A percentile compares a stretch with the other conserved stretches of the same genome.
phyloP scores from a whole-genome alignment of 2,797 vertebrate genomes.

The Delichon dasypus region DNA sequence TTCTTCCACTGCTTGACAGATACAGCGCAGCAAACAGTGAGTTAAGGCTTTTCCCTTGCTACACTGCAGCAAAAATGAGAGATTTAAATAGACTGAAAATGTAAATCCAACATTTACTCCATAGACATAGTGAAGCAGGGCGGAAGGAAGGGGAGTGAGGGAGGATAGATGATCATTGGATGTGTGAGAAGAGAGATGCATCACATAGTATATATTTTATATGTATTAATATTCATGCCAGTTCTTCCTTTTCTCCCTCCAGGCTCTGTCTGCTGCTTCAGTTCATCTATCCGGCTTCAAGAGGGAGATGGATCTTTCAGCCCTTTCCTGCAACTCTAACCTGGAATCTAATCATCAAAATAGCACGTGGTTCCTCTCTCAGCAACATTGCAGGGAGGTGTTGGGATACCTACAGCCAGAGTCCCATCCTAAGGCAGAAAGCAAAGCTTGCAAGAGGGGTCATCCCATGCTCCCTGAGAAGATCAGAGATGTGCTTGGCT shows the following conservation, averaged over 20 bases:
- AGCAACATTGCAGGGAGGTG: not conserved
- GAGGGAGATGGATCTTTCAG: slow-evolving; percentile 63
- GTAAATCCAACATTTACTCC: slow-evolving; percentile 69
- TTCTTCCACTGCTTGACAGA: not conserved
- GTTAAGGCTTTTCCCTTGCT: slow-evolving; percentile 44
- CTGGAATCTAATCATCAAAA: slow-evolving; percentile 8
- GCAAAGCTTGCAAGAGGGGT: not conserved
- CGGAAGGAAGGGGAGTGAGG: slow-evolving; percentile 9
- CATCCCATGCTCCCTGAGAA: not conserved
- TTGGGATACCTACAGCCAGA: not conserved
- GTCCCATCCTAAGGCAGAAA: not conserved
- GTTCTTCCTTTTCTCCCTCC: slow-evolving; percentile 51
- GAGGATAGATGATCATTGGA: slow-evolving; percentile 63
- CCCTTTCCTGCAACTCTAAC: slow-evolving; percentile 1
- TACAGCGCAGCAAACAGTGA: slow-evolving; percentile 17
- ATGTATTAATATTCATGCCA: slow-evolving; percentile 68
- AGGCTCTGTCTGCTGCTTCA: slow-evolving; percentile 60
- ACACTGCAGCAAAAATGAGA: slow-evolving; percentile 62
- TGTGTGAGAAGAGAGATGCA: slow-evolving; percentile 66
- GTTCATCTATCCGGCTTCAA: slow-evolving; percentile 68
- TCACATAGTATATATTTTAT: slow-evolving; percentile 71
- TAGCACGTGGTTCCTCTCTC: not conserved
- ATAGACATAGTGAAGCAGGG: slow-evolving; percentile 44
- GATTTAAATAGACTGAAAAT: slow-evolving; percentile 71
- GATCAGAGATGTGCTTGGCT: not conserved